A percentile compares a stretch with the other conserved stretches of the same genome.
These are phyloP conservation scores for Notolabrus celidotus DNA, from an alignment of 2,797 vertebrate genomes.

Conservation along the genomic window DNA sequence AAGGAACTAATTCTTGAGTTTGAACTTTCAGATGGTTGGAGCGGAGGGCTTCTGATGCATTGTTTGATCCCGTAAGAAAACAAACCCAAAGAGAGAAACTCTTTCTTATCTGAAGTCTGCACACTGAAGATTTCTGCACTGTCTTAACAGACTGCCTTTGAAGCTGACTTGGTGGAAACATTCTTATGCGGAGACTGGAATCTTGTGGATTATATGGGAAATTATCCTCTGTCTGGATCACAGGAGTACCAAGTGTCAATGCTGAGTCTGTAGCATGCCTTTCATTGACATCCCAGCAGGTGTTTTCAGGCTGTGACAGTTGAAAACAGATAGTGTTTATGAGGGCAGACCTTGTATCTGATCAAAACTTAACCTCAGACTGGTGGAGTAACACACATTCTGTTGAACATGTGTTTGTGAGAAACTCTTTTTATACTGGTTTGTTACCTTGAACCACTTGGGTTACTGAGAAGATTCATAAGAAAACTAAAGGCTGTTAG, in stretches of 20 bases:
- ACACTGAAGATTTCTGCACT: conserved; percentile 23
- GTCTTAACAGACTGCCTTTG: not conserved
- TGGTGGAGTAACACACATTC: conserved; percentile 61
- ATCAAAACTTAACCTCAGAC: conserved; percentile 77
- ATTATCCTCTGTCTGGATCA: conserved; percentile 6
- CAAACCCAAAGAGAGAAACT: conserved; percentile 9
- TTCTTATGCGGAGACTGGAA: not conserved
- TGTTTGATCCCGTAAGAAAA: conserved; percentile 33
- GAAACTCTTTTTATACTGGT: conserved; percentile 2
- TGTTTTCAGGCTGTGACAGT: conserved; percentile 70
- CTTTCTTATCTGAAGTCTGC: conserved; percentile 29
- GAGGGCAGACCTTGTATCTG: conserved; percentile 74
- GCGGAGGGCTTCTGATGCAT: conserved; percentile 16
- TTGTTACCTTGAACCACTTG: conserved; percentile 10
- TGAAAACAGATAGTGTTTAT: conserved; percentile 62
- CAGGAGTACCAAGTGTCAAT: conserved; percentile 6
- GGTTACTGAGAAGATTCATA: not conserved
- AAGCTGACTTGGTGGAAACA: conserved; percentile 7
- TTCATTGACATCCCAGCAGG: conserved; percentile 58
- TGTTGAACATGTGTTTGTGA: conserved; percentile 9
- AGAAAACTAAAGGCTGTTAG: not conserved
- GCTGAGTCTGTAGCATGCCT: conserved; percentile 33
- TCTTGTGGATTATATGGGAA: conserved; percentile 16
- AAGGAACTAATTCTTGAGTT: conserved; percentile 11
- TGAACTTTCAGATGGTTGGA: conserved; percentile 62